Evolutionary conservation across 2,113 vertebrate genomes (phyloP), one percentile per base, ranked within the genome.

Genomic region (Engystomops pustulosus): DNA sequence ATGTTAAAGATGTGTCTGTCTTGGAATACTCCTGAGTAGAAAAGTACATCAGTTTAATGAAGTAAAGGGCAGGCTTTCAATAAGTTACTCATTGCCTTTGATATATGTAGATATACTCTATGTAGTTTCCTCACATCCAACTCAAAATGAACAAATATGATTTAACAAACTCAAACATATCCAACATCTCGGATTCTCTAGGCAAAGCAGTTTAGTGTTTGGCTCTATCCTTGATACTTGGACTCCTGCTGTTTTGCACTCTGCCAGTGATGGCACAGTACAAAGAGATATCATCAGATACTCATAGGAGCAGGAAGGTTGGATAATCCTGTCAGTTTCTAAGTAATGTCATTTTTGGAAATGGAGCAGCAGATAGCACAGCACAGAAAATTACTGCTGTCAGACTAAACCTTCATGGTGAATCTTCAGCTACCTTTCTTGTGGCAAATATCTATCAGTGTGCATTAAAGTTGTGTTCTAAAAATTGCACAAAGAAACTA

Each of bases 51-150:
- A 27, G n/a, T 71, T 71, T 81, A 51, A 81, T 58, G 67, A 58
- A 58, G 34, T 51, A 58, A 81, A 71, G 68, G 27, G 45, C 34
- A 55, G 55, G 47, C 58, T 70, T 70, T 71, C 51, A 71, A 81
- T 58, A 72, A 58, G 49, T 41, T 81, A 71, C 14, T 27, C 34
- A 25, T 44, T 58, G 49, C 58, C 14, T 71, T 34, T 44, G 36
- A 41, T 71, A 80, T 49, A 36, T 49, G 51, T 51, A 38, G 47
- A 14, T 69, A n/a, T n/a, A n/a, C n/a, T n/a, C n/a, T n/a, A n/a
- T n/a, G n/a, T 8, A 70, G 69, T 69, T 18, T 69, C 30, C 23
- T 70, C 23, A 14, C 41, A 68, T 68, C 41, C 55, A 80, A 23
- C 62, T 36, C 14, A 38, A 55, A 3, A 55, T 23, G 53, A 55